Conservation (phyloP, 2,888 invertebrate genomes). For the Dolichomitus sp. region DNA sequence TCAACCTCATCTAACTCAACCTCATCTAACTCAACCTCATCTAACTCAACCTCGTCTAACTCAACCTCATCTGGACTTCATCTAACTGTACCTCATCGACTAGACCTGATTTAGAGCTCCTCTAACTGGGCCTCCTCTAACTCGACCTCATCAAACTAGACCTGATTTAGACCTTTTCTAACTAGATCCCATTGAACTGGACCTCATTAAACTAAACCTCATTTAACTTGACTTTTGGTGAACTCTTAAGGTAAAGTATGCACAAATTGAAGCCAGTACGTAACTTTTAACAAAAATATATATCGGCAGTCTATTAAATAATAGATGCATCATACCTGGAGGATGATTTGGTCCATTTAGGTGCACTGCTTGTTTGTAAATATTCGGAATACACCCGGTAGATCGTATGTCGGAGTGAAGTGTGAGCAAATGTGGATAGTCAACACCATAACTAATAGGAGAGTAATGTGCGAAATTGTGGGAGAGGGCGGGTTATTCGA, state of each 20-base stretch:
- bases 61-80: too few relatives aligned
- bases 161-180: too few relatives aligned
- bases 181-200: too few relatives aligned
- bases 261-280: neutral
- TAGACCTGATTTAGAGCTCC: too few relatives aligned
- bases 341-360: neutral
- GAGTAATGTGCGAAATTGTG: conserved; percentile 23
- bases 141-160: too few relatives aligned
- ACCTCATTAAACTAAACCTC: too few relatives aligned
- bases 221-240: neutral
- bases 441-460: neutral
- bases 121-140: too few relatives aligned
- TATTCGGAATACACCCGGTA: neutral
- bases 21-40: too few relatives aligned
- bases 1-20: too few relatives aligned
- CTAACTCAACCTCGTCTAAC: too few relatives aligned
- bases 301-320: neutral
- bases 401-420: neutral
- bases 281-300: neutral
- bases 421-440: neutral
- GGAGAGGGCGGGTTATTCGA: conserved; percentile 21
- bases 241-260: neutral
- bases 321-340: neutral
- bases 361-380: neutral
- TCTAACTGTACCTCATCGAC: too few relatives aligned